A percentile compares a stretch with the other conserved stretches of the same genome.
Evolutionary conservation across 1,140 invertebrate genomes (phyloP).

Genomic region (Luehdorfia chinensis): DNA sequence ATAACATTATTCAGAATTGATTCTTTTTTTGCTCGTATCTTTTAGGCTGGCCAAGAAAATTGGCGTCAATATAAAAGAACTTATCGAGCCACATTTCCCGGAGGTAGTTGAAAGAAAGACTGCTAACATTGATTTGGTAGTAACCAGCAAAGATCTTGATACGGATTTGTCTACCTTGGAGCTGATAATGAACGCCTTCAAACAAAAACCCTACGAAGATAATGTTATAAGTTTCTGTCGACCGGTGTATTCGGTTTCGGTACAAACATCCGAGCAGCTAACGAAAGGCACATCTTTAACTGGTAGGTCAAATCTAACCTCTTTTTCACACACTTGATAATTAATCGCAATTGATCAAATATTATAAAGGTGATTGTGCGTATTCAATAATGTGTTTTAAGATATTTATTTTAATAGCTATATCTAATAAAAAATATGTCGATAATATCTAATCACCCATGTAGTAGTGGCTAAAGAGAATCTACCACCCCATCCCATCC

Average conservation of each 20-base stretch:
- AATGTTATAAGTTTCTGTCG: slow-evolving; percentile 66
- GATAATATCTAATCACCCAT: no score
- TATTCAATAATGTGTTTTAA: no score
- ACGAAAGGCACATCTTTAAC: slow-evolving; percentile 57
- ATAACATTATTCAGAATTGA: no score
- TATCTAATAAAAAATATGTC: no score
- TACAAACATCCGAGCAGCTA: slow-evolving; percentile 58
- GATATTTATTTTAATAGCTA: no score
- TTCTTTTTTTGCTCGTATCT: no score
- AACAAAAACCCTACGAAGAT: slow-evolving; percentile 64
- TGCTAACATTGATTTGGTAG: slow-evolving; percentile 29
- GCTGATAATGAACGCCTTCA: slow-evolving; percentile 67
- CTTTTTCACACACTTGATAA: no score
- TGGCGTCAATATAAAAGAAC: slow-evolving; percentile 60
- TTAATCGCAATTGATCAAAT: background rate
- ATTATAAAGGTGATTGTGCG: no score
- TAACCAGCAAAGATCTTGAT: slow-evolving; percentile 45
- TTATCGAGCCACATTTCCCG: slow-evolving; percentile 67
- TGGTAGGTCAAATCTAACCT: no score
- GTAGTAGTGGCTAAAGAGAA: no score
- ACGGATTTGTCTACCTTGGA: slow-evolving; percentile 58
- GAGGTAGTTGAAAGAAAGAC: slow-evolving; percentile 52
- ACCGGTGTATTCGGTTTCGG: slow-evolving; percentile 65
- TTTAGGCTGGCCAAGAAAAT: slow-evolving; percentile 69
- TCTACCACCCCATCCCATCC: no score